phyloP scores from a whole-genome alignment of 2,113 vertebrate species.

The Macroglossus sobrinus region DNA sequence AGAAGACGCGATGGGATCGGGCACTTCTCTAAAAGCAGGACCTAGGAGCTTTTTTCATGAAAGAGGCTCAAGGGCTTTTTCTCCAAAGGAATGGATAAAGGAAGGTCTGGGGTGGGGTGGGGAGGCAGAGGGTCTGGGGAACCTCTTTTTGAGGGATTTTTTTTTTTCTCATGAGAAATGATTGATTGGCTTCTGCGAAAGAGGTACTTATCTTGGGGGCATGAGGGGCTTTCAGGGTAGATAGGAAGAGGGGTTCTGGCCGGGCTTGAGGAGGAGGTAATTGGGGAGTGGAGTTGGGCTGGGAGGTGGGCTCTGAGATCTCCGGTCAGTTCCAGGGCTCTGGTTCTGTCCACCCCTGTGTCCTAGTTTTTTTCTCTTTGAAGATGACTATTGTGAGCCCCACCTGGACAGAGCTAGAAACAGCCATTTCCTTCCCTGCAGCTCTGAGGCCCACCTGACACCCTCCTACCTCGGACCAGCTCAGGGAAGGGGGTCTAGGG shows the following conservation, averaged over 20 bases:
- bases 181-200: constrained; percentile 14
- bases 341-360: not conserved
- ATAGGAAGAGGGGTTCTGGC: not conserved
- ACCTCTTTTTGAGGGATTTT: not conserved
- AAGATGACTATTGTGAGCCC: constrained; percentile 57
- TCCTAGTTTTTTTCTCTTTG: constrained; percentile 58
- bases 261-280: not conserved
- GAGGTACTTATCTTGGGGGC: not conserved
- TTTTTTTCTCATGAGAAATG: not conserved
- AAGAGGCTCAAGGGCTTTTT: constrained; percentile 55
- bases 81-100: not conserved
- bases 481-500: not conserved
- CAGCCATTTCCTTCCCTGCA: constrained; percentile 41
- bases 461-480: not conserved
- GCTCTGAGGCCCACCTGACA: not conserved
- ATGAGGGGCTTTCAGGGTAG: constrained; percentile 1
- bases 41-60: not conserved
- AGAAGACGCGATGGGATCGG: not conserved
- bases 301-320: not conserved
- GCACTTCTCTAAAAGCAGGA: not conserved
- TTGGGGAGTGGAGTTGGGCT: too few relatives aligned
- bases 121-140: not conserved
- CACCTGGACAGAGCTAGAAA: constrained; percentile 49
- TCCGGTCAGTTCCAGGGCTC: not conserved
- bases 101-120: not conserved